Base-by-base conservation (phyloP, 2,797 vertebrate species). In the Fundulus diaphanus region DNA sequence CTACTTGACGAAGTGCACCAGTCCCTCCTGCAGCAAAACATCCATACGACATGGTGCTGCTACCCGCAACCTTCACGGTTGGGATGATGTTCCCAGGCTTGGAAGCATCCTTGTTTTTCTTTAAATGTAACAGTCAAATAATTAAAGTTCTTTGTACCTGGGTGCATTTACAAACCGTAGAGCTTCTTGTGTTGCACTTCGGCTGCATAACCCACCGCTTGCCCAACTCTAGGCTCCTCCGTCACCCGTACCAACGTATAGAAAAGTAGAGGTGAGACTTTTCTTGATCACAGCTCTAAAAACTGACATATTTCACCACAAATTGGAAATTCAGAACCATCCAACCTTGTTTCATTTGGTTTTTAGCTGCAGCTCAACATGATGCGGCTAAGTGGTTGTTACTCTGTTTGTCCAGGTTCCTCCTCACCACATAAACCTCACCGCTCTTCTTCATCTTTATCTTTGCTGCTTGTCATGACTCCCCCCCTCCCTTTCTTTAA, bases 401-500 rank as follows among this genome's bases (percentile, higher is more conserved):
- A 77, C 70, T 75, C 46, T 33, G 77, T 80, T 12, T 70, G 48
- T 76, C 46, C 52, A 22, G 52, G 20, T 15, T 37, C 61, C 57
- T 79, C 67, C 31, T 72, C 57, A 18, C 31, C 68, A 51, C 46
- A 79, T 65, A 68, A 16, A 59, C 49, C 68, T 22, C 56, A n/a
- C 3, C 0, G 18, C 29, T 61, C 8, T 44, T 68, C 66, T 68
- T 46, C 42, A 49, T 31, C 44, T 48, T 29, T 20, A 11, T 11
- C 40, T 49, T 16, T 20, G 46, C 44, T 29, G n/a, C 59, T 63
- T 22, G 31, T 37, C 59, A 78, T 84, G 82, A 88, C 85, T 89
- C 83, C 80, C 72, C 81, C 81, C 86, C 70, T n/a, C 44, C 72
- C 75, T 87, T 85, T 87, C 86, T 85, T 82, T 81, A 80, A 85